A percentile compares a stretch with the other conserved stretches of the same genome.
Conservation (phyloP, 2,888 invertebrate genomes). For the Dermolepida albohirtum region DNA sequence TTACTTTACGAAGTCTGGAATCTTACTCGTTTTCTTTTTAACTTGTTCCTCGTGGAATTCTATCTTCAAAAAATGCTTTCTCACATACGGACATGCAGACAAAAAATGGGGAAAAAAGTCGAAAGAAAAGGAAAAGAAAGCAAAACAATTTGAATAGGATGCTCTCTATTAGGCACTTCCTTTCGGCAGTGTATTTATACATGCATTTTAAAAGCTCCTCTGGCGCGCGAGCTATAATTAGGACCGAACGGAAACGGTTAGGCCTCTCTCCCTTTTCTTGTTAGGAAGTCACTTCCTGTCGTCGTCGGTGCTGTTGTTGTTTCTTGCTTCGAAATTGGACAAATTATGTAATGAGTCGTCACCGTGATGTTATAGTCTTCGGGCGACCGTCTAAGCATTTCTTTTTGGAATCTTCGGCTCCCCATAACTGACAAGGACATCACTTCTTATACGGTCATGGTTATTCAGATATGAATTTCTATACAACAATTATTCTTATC, state of each 20-base stretch:
- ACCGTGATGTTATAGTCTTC: conserved; percentile 13
- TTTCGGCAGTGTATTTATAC: conserved; percentile 42
- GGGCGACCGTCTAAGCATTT: conserved; percentile 2
- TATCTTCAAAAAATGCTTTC: too few species aligned
- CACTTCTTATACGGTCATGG: too few species aligned
- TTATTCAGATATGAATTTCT: too few species aligned
- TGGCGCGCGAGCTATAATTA: conserved; percentile 50
- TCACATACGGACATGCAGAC: not conserved
- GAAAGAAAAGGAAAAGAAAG: conserved; percentile 34
- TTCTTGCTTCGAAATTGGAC: conserved; percentile 55
- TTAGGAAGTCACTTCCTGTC: conserved; percentile 55
- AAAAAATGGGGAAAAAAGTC: conserved; percentile 2
- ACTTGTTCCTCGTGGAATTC: too few species aligned
- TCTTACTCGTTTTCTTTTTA: too few species aligned
- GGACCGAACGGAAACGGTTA: conserved; percentile 50
- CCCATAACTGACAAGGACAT: too few species aligned
- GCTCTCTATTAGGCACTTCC: conserved; percentile 44
- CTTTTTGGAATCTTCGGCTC: too few species aligned
- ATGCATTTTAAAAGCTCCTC: conserved; percentile 38
- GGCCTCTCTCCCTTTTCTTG: conserved; percentile 51
- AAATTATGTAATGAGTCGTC: conserved; percentile 53
- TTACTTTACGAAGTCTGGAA: too few species aligned
- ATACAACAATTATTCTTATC: too few species aligned
- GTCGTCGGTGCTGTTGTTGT: conserved; percentile 44
- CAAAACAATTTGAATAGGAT: conserved; percentile 42